Base-by-base conservation (phyloP, 1,140 invertebrate species). In the Drosophila miranda region DNA sequence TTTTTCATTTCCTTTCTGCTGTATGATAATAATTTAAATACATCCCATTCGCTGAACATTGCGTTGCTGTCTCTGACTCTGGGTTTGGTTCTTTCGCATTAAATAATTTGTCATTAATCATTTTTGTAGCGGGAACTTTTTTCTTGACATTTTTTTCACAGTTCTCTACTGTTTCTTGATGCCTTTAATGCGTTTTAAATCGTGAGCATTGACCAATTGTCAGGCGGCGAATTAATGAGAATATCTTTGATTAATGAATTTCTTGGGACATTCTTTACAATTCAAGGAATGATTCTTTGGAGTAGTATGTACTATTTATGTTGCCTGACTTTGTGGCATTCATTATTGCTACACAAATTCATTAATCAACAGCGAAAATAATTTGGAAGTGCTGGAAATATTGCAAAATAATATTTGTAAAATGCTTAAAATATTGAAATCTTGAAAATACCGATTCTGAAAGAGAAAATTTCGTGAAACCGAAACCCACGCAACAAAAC, bases 21-120 rank as follows among this genome's bases (percentile, higher is more conserved):
- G 58, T 66, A 49, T 82, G 66, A 81, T 69, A 74, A 64, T 67
- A 78, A 78, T 82, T 81, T 78, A 82, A 81, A 82, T 74, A 82
- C 69, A 81, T 83, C 76, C 74, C 82, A 81, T 3, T 38, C 34
- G 3, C 34, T 13, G 34, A 34, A 34, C 3, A 34, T 8, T 3
- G 30, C 8, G 30, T 34, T 74, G 48, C 78, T 54, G 42, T 54
- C 64, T 68, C 23, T 26, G 23, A 2, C 19, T 19, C 23, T 26
- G 16, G 16, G 16, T 16, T 16, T 28, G 34, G n/a, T 52, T 46
- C 21, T 54, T 54, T 66, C 80, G 74, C 79, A 78, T 81, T 78
- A 74, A 74, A 83, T 74, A 83, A 78, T 81, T 78, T 81, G 67
- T 74, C 78, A 81, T 81, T 81, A 82, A 81, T 81, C 78, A 81